Evolutionary conservation across 2,113 vertebrate species (phyloP).

Genomic region (Alexandromys fortis): DNA sequence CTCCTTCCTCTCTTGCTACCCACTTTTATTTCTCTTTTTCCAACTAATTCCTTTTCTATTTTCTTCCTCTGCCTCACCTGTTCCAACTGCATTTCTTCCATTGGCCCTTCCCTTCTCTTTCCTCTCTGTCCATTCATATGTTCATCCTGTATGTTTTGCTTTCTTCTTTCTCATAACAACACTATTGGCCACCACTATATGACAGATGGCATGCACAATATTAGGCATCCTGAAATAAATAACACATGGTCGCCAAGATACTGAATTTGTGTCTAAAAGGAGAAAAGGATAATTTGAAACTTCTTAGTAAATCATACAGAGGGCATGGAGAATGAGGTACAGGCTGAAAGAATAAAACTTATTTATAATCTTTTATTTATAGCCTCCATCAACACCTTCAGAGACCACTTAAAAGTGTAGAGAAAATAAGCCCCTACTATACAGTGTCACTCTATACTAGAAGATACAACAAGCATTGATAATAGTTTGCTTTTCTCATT

Average conservation of each 20-base stretch:
- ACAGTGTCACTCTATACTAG: not conserved
- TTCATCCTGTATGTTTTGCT: not conserved
- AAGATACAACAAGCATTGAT: not conserved
- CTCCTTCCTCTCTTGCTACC: not conserved
- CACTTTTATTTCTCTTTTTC: not conserved
- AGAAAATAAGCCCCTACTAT: not conserved
- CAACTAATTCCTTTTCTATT: not conserved
- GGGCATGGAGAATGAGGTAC: not conserved
- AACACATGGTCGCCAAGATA: slow-evolving; percentile 26
- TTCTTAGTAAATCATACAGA: not conserved
- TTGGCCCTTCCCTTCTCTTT: not conserved
- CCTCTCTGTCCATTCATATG: not conserved
- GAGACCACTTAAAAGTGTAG: not conserved
- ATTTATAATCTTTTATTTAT: not conserved
- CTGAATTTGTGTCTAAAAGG: slow-evolving; percentile 7
- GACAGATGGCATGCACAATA: slow-evolving; percentile 52
- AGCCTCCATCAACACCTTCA: not conserved
- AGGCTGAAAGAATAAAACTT: not conserved
- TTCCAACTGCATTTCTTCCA: not conserved
- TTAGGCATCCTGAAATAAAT: slow-evolving; percentile 64
- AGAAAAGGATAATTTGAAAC: slow-evolving; percentile 16
- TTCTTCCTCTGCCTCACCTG: not conserved
- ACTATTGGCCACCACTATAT: slow-evolving; percentile 6
- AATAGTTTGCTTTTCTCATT: not conserved
- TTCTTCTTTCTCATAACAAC: slow-evolving; percentile 36